phyloP scores from a whole-genome alignment of 1,140 invertebrate species.

The Liolophura sinensis region DNA sequence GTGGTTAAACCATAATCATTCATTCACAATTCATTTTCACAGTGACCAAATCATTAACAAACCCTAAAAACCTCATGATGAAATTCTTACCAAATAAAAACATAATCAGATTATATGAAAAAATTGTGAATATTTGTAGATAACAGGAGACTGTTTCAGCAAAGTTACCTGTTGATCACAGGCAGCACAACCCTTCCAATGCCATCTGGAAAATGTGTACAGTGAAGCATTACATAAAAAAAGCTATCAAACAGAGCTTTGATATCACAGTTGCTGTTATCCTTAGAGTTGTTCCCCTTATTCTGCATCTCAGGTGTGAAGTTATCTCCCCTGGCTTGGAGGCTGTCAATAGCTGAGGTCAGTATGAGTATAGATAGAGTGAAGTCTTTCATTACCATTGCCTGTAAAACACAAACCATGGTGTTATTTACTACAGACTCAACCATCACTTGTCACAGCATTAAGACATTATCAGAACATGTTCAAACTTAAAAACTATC shows the following conservation, averaged over 20 bases:
- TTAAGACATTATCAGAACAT: no score
- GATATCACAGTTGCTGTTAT: neutral
- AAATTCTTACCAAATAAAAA: no score
- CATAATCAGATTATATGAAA: no score
- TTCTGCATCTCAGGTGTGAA: neutral
- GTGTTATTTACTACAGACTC: neutral
- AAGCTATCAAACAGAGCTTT: conserved; percentile 19
- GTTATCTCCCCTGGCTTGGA: neutral
- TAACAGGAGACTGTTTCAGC: no score
- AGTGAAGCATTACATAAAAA: conserved; percentile 15
- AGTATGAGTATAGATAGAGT: conserved; percentile 48
- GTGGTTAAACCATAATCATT: no score
- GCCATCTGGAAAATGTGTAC: conserved; percentile 36
- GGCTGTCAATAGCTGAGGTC: conserved; percentile 15
- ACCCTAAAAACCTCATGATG: no score
- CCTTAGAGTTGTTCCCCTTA: no score
- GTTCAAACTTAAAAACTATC: no score
- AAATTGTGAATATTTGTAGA: no score
- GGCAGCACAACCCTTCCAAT: conserved; percentile 43
- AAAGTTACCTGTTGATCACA: conserved; percentile 38
- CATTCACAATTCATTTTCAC: no score
- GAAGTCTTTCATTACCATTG: conserved; percentile 52
- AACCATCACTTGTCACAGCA: neutral
- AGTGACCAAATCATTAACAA: no score
- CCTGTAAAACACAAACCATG: conserved; percentile 27